Evolutionary conservation across 2,888 invertebrate species (phyloP), one percentile per base, ranked within the genome.

Genomic region (Eupithecia vulgata): DNA sequence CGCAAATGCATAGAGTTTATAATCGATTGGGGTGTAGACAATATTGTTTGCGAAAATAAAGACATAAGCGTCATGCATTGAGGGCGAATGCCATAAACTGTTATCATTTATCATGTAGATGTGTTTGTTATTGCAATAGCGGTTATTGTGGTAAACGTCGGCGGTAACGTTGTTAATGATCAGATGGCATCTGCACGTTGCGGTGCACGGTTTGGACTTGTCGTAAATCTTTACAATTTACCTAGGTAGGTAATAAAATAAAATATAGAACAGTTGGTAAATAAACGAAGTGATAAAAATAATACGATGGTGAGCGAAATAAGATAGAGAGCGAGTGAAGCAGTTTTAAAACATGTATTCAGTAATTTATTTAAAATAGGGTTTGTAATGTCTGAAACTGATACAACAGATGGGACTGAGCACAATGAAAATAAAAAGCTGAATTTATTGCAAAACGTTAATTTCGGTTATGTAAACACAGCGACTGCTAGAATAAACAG

Each of bases 141-240:
- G 90, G 92, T 91, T 88, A 89, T 90, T 90, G 93, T 87, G 93
- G 93, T 92, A 90, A 91, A 91, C 87, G 91, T 89, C 89, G 91
- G 91, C 90, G 91, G 90, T 89, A 86, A 87, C 90, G 87, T 88
- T 90, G 91, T 91, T 91, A 90, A 91, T 89, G 88, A 88, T 87
- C 84, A 82, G 83, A 85, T 87, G 90, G 89, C 92, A 93, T 93
- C 92, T 93, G 93, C 91, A 84, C 79, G 82, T 81, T 87, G 85
- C 83, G 84, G 82, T 83, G 83, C 79, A 83, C 84, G 90, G 87
- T 89, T 80, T 81, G 82, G 79, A 78, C 82, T 78, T 75, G 78
- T 83, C 80, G 80, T 84, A 82, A 86, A 85, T 88, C 84, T 87
- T 73, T 57, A 37, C 37, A 35, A 35, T 30, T 7, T 17, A 30